These are phyloP conservation scores for Opisthograptis luteolata DNA, from an alignment of 2,888 invertebrate genomes.

Conservation along the genomic window DNA sequence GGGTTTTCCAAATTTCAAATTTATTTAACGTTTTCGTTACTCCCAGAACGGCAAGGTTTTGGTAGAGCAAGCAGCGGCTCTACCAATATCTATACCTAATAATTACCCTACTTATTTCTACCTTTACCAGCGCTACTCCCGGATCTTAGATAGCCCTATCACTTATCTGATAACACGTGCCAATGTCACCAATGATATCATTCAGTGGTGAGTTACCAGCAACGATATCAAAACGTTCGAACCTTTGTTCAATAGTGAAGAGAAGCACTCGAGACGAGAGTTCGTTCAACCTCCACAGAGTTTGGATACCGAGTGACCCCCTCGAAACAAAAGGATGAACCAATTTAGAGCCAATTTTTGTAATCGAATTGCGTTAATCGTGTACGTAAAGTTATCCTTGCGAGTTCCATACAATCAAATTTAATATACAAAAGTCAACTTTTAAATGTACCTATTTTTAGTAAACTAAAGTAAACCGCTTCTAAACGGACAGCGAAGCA, in stretches of 20 bases:
- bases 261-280: background rate
- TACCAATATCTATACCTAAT: no score
- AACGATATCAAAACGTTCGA: conserved; percentile 1
- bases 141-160: conserved; percentile 19
- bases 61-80: no score
- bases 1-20: no score
- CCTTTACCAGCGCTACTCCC: conserved; percentile 7
- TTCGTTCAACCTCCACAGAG: conserved; percentile 16
- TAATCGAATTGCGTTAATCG: conserved; percentile 8
- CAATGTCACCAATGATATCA: conserved; percentile 24
- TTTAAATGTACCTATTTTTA: no score
- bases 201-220: background rate
- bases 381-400: background rate
- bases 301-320: conserved; percentile 16
- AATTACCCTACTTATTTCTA: background rate
- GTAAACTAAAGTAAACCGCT: no score
- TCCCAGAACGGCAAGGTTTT: no score
- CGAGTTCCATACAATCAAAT: no score
- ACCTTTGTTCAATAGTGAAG: background rate
- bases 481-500: no score
- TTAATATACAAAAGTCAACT: no score
- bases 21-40: no score
- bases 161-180: conserved; percentile 25
- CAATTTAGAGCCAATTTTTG: conserved; percentile 24
- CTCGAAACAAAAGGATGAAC: conserved; percentile 22